Conservation (phyloP, 37 sponge, comb jelly and placozoan genomes). For the Axinella damicornis region DNA sequence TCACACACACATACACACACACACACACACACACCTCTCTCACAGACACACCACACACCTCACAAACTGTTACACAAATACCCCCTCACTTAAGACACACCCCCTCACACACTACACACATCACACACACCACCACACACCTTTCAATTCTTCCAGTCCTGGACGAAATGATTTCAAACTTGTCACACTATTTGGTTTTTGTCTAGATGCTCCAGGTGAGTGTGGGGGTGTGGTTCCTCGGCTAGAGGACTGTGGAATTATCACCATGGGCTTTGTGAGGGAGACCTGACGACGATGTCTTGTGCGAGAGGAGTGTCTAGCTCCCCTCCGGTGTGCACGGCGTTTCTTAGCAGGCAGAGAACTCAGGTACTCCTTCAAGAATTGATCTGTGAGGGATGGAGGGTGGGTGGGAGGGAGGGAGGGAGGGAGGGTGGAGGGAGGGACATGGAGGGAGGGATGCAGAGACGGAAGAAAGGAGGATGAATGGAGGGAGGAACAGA, state of each 20-base stretch:
- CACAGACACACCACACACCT: too few species aligned
- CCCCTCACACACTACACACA: slow-evolving; percentile 30
- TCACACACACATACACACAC: background rate
- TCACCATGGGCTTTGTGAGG: background rate
- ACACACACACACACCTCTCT: slow-evolving; percentile 8
- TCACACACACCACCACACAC: too few species aligned
- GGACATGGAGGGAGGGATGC: background rate
- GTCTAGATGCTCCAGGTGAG: background rate
- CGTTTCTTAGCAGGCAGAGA: slow-evolving; percentile 33
- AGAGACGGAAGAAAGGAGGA: background rate
- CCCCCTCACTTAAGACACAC: background rate
- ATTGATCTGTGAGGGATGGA: slow-evolving; percentile 32
- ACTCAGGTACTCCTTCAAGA: slow-evolving; percentile 73
- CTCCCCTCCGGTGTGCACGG: background rate
- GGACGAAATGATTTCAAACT: too few species aligned
- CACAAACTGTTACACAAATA: slow-evolving; percentile 6
- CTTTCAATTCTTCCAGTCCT: too few species aligned
- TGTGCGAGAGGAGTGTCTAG: slow-evolving; percentile 1
- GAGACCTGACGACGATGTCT: background rate
- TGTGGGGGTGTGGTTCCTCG: background rate
- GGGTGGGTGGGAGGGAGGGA: background rate
- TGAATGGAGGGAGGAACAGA: background rate
- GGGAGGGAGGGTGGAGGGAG: background rate
- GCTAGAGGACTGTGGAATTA: background rate
- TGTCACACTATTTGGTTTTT: too few species aligned